These are phyloP conservation scores for Amblyteles armatorius DNA, from an alignment of 2,888 invertebrate species.

Conservation along the genomic window DNA sequence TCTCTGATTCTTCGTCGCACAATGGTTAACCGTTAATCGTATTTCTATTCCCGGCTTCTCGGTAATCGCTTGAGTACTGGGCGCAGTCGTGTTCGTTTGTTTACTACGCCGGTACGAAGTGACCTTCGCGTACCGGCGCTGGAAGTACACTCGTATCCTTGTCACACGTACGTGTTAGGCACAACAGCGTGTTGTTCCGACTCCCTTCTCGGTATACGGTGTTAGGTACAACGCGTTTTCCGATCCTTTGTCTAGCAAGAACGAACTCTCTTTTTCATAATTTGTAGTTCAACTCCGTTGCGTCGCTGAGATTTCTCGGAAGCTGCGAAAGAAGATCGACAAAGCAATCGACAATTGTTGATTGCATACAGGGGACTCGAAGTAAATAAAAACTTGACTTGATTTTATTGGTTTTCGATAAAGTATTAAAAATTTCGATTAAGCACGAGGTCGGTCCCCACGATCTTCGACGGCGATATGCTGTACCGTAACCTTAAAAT, in stretches of 20 bases:
- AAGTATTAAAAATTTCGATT: not conserved
- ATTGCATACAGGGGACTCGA: not conserved
- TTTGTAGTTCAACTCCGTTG: not conserved
- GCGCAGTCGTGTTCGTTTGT: not conserved
- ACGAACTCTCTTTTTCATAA: not conserved
- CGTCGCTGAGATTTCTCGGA: not conserved
- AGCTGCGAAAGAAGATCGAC: not conserved
- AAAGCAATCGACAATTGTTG: not conserved
- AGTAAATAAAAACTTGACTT: not conserved
- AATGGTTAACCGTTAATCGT: not conserved
- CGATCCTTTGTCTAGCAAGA: slow-evolving; percentile 11
- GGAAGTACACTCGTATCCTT: not conserved
- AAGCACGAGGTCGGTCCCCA: no score
- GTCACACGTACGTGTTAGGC: not conserved
- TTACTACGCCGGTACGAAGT: slow-evolving; percentile 1
- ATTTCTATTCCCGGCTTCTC: not conserved
- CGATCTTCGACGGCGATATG: not conserved
- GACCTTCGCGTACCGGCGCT: slow-evolving; percentile 6
- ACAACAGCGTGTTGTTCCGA: not conserved
- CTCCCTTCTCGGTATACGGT: not conserved
- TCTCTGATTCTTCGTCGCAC: not conserved
- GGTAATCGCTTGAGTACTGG: not conserved
- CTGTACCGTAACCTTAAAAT: not conserved
- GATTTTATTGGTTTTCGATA: not conserved
- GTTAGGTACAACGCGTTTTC: not conserved